These are phyloP conservation scores for Bubalus kerabau DNA, from an alignment of 2,113 vertebrate genomes.

Conservation along the genomic window DNA sequence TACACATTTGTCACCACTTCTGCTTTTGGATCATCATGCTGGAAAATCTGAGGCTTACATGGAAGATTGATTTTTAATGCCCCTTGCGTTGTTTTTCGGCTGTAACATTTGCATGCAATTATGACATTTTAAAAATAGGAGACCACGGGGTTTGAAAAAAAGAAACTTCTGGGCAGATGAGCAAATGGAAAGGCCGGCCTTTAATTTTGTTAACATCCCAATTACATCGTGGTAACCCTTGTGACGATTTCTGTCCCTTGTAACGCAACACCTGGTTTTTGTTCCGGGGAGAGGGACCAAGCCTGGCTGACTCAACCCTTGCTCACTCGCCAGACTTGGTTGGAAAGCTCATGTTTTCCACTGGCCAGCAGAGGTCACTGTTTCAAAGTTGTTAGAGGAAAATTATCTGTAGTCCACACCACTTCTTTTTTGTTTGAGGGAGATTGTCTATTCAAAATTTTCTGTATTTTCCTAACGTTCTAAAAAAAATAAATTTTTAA, in stretches of 20 bases:
- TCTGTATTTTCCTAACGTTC: not conserved
- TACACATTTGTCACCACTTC: constrained; percentile 73
- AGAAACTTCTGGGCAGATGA: constrained; percentile 56
- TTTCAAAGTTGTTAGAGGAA: constrained; percentile 56
- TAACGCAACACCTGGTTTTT: constrained; percentile 67
- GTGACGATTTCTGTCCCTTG: constrained; percentile 58
- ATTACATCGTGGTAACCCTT: constrained; percentile 66
- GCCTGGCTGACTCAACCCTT: constrained; percentile 31
- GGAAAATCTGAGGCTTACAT: constrained; percentile 76
- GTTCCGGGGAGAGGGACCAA: constrained; percentile 45
- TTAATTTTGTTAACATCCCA: constrained; percentile 71
- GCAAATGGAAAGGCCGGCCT: constrained; percentile 65
- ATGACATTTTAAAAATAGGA: constrained; percentile 73
- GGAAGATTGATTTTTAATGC: constrained; percentile 75
- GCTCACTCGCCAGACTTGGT: not conserved
- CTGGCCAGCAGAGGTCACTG: constrained; percentile 70
- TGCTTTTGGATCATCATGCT: constrained; percentile 70
- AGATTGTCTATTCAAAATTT: not conserved
- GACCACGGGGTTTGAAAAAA: constrained; percentile 38
- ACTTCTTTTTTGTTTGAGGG: constrained; percentile 10
- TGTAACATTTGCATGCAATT: constrained; percentile 75
- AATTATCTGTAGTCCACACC: not conserved
- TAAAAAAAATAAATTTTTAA: not conserved
- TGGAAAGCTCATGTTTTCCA: not conserved
- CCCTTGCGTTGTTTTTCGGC: constrained; percentile 70